phyloP scores from a whole-genome alignment of 2,888 invertebrate genomes.

The Cynaeus angustus region DNA sequence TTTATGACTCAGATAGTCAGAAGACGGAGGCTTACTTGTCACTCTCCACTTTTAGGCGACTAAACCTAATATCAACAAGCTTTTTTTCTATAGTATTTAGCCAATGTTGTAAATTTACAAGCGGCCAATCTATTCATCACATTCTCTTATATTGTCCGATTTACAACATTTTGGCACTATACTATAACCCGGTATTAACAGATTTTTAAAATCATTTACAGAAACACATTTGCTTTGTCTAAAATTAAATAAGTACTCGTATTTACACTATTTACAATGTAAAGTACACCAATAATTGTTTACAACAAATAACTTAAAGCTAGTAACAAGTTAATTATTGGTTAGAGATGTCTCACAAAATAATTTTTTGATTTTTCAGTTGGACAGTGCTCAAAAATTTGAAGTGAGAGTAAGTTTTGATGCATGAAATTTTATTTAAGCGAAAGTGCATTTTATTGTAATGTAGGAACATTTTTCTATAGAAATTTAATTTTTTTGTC shows the following conservation, averaged over 20 bases:
- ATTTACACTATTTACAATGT: constrained; percentile 64
- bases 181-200: constrained; percentile 48
- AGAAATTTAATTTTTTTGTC: background rate
- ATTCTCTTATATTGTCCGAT: constrained; percentile 39
- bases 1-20: background rate
- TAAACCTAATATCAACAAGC: constrained; percentile 53
- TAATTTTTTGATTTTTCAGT: constrained; percentile 12
- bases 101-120: constrained; percentile 52
- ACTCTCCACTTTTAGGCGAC: constrained; percentile 41
- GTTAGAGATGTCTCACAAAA: constrained; percentile 54
- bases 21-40: background rate
- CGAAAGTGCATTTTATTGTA: constrained; percentile 1
- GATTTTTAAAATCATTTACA: constrained; percentile 21
- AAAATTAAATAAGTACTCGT: constrained; percentile 52
- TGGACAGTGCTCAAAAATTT: background rate
- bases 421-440: too few relatives aligned
- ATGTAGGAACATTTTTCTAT: constrained; percentile 3
- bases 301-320: constrained; percentile 62
- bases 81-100: constrained; percentile 53
- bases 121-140: constrained; percentile 15
- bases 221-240: constrained; percentile 26
- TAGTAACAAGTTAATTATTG: constrained; percentile 57
- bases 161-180: constrained; percentile 57
- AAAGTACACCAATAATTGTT: constrained; percentile 60
- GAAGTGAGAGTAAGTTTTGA: constrained; percentile 1